Evolutionary conservation across 2,113 vertebrate genomes (phyloP).

Genomic region (Protomyctophum bolini): DNA sequence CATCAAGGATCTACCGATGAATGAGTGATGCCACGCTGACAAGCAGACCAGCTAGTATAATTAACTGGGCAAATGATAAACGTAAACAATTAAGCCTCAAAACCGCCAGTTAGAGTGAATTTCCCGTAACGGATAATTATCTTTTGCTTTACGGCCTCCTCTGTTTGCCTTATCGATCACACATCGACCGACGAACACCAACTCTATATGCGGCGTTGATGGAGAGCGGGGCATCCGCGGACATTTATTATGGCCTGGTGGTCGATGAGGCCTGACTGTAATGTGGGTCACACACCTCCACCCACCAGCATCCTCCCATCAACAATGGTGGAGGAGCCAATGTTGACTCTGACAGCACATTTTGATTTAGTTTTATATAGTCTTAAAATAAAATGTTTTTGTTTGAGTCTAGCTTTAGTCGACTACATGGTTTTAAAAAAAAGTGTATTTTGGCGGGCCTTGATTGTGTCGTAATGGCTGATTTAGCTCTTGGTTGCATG

Average conservation of each 20-base stretch:
- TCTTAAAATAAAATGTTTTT: too few relatives aligned
- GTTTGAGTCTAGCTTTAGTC: too few relatives aligned
- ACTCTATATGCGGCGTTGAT: conserved; percentile 44
- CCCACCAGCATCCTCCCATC: conserved; percentile 20
- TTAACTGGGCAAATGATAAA: too few relatives aligned
- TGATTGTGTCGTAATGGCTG: too few relatives aligned
- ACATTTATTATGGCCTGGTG: conserved; percentile 32
- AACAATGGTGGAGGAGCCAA: too few relatives aligned
- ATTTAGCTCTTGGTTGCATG: too few relatives aligned
- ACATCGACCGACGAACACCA: conserved; percentile 13
- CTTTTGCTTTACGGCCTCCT: conserved; percentile 34
- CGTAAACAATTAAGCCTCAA: background rate
- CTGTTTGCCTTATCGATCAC: conserved; percentile 49
- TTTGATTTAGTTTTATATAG: too few relatives aligned
- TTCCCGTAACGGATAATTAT: conserved; percentile 12
- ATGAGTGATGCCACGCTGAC: background rate
- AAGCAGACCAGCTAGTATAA: background rate
- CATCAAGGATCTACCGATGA: background rate
- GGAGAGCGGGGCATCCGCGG: conserved; percentile 22
- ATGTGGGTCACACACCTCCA: conserved; percentile 11
- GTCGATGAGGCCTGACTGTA: conserved; percentile 26
- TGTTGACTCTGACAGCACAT: too few relatives aligned
- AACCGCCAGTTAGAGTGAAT: background rate
- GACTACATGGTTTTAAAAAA: too few relatives aligned
- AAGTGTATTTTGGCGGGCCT: too few relatives aligned